Percentiles rank a stretch among this genome's conserved stretches.
phyloP scores from a whole-genome alignment of 2,888 invertebrate genomes.

The Coelopa pilipes region DNA sequence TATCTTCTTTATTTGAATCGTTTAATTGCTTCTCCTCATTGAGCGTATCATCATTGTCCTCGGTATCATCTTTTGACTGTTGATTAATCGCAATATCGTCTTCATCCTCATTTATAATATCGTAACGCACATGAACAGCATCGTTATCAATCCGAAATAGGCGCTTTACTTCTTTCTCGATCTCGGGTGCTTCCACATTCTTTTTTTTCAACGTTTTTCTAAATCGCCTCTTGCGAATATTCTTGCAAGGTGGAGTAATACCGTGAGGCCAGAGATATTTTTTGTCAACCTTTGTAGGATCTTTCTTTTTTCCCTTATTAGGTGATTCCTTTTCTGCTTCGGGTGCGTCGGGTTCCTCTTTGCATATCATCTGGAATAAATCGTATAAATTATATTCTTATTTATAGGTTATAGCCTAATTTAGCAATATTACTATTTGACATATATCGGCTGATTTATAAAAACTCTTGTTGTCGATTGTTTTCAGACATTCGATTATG shows the following conservation, averaged over 20 bases:
- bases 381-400: conserved; percentile 14
- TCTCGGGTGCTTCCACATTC: conserved; percentile 96
- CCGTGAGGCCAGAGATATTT: conserved; percentile 96
- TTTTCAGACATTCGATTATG: conserved; percentile 92
- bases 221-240: conserved; percentile 90
- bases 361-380: conserved; percentile 79
- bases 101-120: conserved; percentile 89
- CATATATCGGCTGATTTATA: conserved; percentile 98
- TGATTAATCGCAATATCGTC: conserved; percentile 69
- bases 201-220: conserved; percentile 96
- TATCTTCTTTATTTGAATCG: conserved; percentile 57
- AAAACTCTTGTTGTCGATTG: conserved; percentile 94
- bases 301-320: conserved; percentile 84
- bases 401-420: background rate
- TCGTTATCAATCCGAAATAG: conserved; percentile 92
- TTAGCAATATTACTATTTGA: conserved; percentile 73
- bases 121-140: conserved; percentile 88
- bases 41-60: conserved; percentile 60
- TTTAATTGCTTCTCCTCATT: conserved; percentile 48
- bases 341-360: conserved; percentile 85
- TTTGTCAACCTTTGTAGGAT: conserved; percentile 83
- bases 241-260: conserved; percentile 94
- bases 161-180: conserved; percentile 97
- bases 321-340: conserved; percentile 79
- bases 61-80: conserved; percentile 54